phyloP scores from a whole-genome alignment of 2,888 invertebrate species.

The Mechanitis mazaeus region DNA sequence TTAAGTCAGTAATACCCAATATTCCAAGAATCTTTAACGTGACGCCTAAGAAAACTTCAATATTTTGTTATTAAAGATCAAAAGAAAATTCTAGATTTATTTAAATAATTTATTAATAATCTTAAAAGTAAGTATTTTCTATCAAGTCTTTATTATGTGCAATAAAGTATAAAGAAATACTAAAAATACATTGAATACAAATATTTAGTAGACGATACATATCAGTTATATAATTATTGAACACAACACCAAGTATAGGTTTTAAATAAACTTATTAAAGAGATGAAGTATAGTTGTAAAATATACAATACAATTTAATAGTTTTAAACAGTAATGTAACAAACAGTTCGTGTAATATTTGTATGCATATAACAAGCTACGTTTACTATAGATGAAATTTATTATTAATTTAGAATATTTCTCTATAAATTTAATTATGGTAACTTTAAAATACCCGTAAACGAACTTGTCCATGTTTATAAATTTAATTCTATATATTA shows the following conservation, averaged over 20 bases:
- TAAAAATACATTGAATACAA: conserved; percentile 18
- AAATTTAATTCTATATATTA: not conserved
- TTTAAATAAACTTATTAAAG: not conserved
- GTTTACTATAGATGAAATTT: not conserved
- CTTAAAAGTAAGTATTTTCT: conserved; percentile 34
- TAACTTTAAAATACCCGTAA: conserved; percentile 45
- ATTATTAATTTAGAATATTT: conserved; percentile 14
- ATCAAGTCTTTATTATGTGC: conserved; percentile 51
- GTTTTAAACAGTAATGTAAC: not conserved
- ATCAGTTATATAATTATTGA: not conserved
- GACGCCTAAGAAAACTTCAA: no score
- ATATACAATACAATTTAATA: no score
- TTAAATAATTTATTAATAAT: conserved; percentile 18
- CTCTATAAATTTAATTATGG: conserved; percentile 21
- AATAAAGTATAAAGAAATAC: conserved; percentile 8
- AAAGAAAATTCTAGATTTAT: conserved; percentile 8
- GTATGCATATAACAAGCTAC: not conserved
- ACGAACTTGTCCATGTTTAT: conserved; percentile 45
- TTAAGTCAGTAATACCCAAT: no score
- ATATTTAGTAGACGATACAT: conserved; percentile 11
- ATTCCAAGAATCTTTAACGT: no score
- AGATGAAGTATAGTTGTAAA: no score
- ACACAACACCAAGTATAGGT: conserved; percentile 5
- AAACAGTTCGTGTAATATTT: not conserved
- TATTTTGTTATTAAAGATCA: not conserved